phyloP scores from a whole-genome alignment of 2,888 invertebrate genomes.

The Miltochrista miniata region DNA sequence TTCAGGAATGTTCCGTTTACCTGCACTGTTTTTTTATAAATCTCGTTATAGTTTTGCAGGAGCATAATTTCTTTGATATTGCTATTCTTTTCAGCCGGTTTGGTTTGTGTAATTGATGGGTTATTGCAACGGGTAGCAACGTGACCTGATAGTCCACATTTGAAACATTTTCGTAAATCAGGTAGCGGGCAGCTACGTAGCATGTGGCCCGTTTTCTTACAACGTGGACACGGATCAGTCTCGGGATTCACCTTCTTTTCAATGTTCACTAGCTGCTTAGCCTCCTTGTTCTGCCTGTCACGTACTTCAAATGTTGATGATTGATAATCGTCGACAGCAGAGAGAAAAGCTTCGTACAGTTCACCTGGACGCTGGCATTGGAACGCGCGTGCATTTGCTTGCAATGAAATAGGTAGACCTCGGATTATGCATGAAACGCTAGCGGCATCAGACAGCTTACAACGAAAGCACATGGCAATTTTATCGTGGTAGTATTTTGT shows the following conservation, averaged over 20 bases:
- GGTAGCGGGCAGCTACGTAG: slow-evolving; percentile 1
- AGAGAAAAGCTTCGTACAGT: neutral
- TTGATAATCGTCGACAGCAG: neutral
- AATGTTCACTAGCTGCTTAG: neutral
- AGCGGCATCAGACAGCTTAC: slow-evolving; percentile 21
- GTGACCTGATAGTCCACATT: slow-evolving; percentile 2
- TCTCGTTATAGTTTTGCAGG: neutral
- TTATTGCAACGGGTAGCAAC: neutral
- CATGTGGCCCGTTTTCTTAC: slow-evolving; percentile 5
- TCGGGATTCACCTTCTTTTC: neutral
- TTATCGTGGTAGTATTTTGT: slow-evolving; percentile 44
- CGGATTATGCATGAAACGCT: slow-evolving; percentile 23
- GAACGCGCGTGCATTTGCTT: slow-evolving; percentile 16
- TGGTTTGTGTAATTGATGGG: neutral
- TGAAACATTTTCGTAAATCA: neutral
- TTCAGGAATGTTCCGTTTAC: neutral
- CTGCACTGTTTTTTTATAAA: neutral
- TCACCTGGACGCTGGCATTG: too few species aligned
- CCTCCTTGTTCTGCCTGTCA: neutral
- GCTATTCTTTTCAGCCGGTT: neutral
- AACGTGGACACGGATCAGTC: slow-evolving; percentile 4
- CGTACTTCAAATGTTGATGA: neutral
- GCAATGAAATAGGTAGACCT: slow-evolving; percentile 28
- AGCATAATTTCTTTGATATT: neutral
- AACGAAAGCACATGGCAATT: slow-evolving; percentile 36